phyloP scores from a whole-genome alignment of 2,113 vertebrate genomes.

The Cephalopterus ornatus region DNA sequence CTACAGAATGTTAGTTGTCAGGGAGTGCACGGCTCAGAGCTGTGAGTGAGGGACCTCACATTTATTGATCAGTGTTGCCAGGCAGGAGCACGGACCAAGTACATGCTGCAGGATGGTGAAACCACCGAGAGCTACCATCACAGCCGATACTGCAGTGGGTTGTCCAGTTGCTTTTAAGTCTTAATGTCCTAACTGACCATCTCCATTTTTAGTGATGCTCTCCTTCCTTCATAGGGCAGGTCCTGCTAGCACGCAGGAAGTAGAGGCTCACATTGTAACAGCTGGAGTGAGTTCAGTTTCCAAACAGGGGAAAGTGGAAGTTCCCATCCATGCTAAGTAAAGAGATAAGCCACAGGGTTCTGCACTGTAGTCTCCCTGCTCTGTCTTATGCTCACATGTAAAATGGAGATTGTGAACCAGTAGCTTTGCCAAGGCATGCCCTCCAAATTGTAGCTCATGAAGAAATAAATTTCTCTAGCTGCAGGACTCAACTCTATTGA shows the following conservation, averaged over 20 bases:
- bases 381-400: not conserved
- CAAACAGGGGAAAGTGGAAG: not conserved
- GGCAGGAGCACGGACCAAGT: not conserved
- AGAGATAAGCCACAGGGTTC: not conserved
- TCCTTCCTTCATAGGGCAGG: not conserved
- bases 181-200: not conserved
- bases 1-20: not conserved
- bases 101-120: not conserved
- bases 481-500: not conserved
- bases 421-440: not conserved
- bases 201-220: not conserved
- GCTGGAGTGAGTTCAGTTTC: not conserved
- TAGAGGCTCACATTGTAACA: not conserved
- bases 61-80: not conserved
- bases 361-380: not conserved
- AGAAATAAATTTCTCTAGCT: not conserved
- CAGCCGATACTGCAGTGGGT: not conserved
- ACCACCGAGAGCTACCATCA: not conserved
- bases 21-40: not conserved
- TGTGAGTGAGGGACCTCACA: not conserved
- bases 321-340: fast-evolving
- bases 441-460: not conserved
- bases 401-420: not conserved
- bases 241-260: not conserved
- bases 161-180: not conserved